Evolutionary conservation across 53 echinoderm and acorn worm species (phyloP).

Genomic region (Arbacia lixula): DNA sequence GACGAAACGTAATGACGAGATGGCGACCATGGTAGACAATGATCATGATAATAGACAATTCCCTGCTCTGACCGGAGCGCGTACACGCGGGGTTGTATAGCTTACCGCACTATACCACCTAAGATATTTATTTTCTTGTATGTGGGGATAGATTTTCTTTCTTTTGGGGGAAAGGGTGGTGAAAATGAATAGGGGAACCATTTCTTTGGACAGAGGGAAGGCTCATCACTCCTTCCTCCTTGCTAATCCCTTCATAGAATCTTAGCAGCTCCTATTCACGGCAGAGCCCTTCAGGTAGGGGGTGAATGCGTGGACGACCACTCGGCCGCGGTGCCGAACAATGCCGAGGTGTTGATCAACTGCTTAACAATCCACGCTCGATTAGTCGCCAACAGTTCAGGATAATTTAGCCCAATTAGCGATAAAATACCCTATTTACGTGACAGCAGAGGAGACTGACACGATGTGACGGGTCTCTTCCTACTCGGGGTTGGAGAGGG

Average conservation of each 20-base stretch:
- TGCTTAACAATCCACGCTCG: conserved; percentile 60
- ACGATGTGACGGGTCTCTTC: conserved; percentile 49
- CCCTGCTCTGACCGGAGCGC: no score
- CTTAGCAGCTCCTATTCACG: background rate
- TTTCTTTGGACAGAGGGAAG: conserved; percentile 1
- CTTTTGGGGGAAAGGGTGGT: no score
- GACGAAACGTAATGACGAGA: no score
- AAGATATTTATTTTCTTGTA: no score
- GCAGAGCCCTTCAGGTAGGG: background rate
- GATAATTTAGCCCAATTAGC: conserved; percentile 58
- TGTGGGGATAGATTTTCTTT: no score
- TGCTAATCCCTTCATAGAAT: conserved; percentile 37
- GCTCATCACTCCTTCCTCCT: conserved; percentile 36
- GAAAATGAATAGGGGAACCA: background rate
- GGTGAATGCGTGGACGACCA: conserved; percentile 13
- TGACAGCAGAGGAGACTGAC: conserved; percentile 28
- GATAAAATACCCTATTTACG: conserved; percentile 56
- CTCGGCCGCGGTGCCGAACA: conserved; percentile 1
- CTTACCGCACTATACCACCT: no score
- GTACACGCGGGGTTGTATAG: no score
- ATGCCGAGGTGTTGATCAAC: conserved; percentile 46
- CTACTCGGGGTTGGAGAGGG: conserved; percentile 25
- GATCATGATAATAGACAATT: no score
- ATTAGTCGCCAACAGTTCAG: conserved; percentile 37
- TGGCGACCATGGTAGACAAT: no score